Conservation (phyloP, 1,140 invertebrate species). For the Zeugodacus cucurbitae region DNA sequence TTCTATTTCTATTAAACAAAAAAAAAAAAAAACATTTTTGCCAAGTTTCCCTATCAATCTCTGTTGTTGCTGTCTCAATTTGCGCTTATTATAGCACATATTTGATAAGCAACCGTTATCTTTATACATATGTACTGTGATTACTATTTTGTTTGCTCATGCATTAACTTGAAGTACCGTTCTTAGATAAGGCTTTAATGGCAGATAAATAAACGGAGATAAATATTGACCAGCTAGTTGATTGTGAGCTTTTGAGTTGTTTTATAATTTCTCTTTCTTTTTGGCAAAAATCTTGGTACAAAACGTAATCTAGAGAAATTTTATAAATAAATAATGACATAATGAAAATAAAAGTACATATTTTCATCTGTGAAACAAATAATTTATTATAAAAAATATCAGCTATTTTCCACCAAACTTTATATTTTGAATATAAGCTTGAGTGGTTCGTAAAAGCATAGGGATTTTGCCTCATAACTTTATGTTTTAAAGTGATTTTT, state of each 20-base stretch:
- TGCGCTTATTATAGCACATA: neutral
- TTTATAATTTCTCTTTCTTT: neutral
- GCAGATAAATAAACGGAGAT: neutral
- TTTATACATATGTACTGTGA: neutral
- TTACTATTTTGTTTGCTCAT: neutral
- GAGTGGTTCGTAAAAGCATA: too few species aligned
- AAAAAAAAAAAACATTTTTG: neutral
- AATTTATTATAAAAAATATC: neutral
- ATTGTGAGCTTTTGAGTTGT: neutral
- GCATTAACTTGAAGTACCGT: neutral
- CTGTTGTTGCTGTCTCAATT: neutral
- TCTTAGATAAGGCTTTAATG: neutral
- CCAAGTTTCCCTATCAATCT: neutral
- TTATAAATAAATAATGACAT: neutral
- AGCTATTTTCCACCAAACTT: neutral
- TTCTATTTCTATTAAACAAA: too few species aligned
- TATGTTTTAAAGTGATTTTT: too few species aligned
- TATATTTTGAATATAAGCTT: too few species aligned
- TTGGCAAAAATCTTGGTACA: neutral
- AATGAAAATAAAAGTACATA: neutral
- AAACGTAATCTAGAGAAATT: neutral
- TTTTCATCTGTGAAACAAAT: neutral
- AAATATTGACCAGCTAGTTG: neutral
- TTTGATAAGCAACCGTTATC: constrained; percentile 5
- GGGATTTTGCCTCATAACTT: too few species aligned